Conservation (phyloP, 2,888 invertebrate genomes). For the Allacma fusca region DNA sequence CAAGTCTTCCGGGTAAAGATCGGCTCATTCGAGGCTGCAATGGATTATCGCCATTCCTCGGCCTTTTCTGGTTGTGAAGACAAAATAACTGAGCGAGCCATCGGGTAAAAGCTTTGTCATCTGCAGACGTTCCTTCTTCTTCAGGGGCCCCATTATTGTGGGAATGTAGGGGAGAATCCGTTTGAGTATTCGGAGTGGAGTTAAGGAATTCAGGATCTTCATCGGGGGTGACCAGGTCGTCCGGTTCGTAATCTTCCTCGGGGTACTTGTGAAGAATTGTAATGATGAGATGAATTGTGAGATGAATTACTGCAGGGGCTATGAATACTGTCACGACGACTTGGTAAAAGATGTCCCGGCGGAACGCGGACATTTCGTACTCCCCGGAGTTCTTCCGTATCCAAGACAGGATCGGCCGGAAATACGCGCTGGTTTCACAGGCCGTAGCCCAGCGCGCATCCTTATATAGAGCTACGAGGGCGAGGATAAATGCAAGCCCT, state of each 20-base stretch:
- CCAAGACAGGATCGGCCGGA: not conserved
- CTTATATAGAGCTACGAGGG: not conserved
- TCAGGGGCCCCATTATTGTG: too few species aligned
- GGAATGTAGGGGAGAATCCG: not conserved
- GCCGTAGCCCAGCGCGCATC: not conserved
- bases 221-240: not conserved
- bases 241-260: not conserved
- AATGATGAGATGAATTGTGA: not conserved
- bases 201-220: slow-evolving; percentile 13
- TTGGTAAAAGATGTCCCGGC: not conserved
- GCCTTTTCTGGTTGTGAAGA: too few species aligned
- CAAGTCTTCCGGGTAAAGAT: too few species aligned
- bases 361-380: not conserved
- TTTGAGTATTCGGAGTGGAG: not conserved
- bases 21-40: too few species aligned
- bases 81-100: too few species aligned
- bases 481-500: not conserved
- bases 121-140: too few species aligned
- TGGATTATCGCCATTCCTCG: too few species aligned
- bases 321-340: slow-evolving; percentile 4
- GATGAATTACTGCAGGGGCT: slow-evolving; percentile 16
- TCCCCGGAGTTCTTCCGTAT: not conserved
- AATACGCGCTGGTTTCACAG: not conserved
- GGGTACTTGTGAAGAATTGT: not conserved
- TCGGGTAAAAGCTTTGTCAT: too few species aligned